Base-by-base conservation (phyloP, 2,797 vertebrate species). In the Sebastes vulpes region DNA sequence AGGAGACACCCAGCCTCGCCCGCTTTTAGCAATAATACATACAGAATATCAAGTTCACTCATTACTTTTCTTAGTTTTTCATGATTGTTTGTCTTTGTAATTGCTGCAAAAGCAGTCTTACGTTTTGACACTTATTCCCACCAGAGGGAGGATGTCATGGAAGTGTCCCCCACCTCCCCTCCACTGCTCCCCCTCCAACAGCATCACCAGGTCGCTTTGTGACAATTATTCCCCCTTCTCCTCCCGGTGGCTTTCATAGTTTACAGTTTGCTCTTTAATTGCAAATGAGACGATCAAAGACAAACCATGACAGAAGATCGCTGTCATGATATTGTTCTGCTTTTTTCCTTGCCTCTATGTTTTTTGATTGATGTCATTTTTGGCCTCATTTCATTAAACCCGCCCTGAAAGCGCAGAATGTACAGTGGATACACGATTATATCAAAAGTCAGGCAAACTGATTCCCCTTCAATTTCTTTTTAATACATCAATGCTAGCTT, bases 121-220 rank as follows among this genome's bases (percentile, higher is more conserved):
- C 8, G 52, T 77, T 79, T 48, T 89, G 65, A 84, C 83, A 82
- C 69, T 28, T 83, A 86, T 65, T 90, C 54, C 80, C 87, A 85
- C 61, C 53, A 81, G 77, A 79, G 73, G 52, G 59, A 79, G 52
- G 31, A 32, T 87, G 79, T 78, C 80, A 85, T 64, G 28, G 68
- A 78, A 57, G 29, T 60, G 50, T 53, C 60, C 61, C 63, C 20
- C 25, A 3, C 5, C 53, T 14, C 35, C 16, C 14, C 59, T 48
- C 64, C 18, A 29, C 26, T 2, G 46, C 18, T 26, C 32, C 29
- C 21, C 59, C 11, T 14, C 46, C 4, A 48, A 73, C 74, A 76
- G 65, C 60, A 79, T 80, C 71, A 73, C 50, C 52, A 68, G 68
- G 72, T 78, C 26, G 31, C 70, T 82, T 74, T 76, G 38, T 84